Evolutionary conservation across 2,113 vertebrate genomes (phyloP).

Genomic region (Poeciliopsis turrubarensis): DNA sequence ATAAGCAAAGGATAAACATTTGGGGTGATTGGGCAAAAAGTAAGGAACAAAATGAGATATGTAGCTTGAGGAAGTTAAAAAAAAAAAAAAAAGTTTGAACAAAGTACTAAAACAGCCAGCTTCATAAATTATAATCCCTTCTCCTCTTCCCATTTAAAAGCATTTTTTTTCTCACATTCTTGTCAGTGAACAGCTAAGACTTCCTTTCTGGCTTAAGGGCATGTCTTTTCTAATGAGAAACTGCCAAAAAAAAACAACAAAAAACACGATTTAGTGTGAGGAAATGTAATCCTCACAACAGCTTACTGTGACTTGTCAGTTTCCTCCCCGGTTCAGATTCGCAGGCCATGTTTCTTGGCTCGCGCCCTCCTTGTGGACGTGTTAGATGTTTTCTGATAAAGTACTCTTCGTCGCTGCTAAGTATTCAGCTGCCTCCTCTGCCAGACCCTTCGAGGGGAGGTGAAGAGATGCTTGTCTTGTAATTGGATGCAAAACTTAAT

Average conservation of each 20-base stretch:
- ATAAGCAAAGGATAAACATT: neutral
- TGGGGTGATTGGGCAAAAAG: neutral
- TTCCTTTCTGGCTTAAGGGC: constrained; percentile 25
- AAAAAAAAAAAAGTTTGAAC: neutral
- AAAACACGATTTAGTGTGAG: constrained; percentile 29
- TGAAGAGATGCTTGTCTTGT: constrained; percentile 67
- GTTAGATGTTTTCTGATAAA: constrained; percentile 49
- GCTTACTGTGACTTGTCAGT: constrained; percentile 7
- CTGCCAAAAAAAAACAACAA: constrained; percentile 1
- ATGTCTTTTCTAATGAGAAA: constrained; percentile 28
- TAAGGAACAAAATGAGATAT: neutral
- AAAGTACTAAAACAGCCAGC: neutral
- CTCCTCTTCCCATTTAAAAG: constrained; percentile 8
- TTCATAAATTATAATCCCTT: constrained; percentile 19
- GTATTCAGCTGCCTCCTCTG: constrained; percentile 46
- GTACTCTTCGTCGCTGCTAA: constrained; percentile 31
- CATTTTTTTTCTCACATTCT: constrained; percentile 15
- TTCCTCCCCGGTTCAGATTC: constrained; percentile 11
- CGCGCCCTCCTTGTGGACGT: constrained; percentile 30
- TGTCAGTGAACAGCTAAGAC: constrained; percentile 17
- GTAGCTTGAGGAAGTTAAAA: neutral
- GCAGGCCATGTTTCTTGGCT: constrained; percentile 18
- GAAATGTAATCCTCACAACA: constrained; percentile 31
- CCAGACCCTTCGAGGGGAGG: constrained; percentile 47
- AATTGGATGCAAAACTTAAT: constrained; percentile 70